Conservation (phyloP, 1,140 invertebrate species). For the Eufriesea mexicana region DNA sequence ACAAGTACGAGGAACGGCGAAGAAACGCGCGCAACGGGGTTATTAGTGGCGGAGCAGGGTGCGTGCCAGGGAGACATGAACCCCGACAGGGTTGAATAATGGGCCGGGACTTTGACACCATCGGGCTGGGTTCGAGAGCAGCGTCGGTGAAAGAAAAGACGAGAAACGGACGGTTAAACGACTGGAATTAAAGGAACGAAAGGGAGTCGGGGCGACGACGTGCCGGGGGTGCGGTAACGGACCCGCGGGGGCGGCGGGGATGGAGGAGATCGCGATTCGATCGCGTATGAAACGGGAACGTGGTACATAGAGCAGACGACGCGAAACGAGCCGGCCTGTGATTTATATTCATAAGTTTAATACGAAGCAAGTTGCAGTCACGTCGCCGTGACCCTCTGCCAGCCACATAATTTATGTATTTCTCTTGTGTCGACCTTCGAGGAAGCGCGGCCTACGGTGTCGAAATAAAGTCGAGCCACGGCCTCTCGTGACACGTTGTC, state of each 20-base stretch:
- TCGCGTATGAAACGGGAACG: slow-evolving; percentile 50
- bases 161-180: not conserved
- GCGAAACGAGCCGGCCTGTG: slow-evolving; percentile 63
- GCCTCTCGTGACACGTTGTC: not conserved
- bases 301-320: slow-evolving; percentile 9
- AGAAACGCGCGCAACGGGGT: not conserved
- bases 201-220: not conserved
- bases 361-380: slow-evolving; percentile 75
- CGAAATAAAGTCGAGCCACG: slow-evolving; percentile 45
- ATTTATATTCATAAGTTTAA: slow-evolving; percentile 80
- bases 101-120: slow-evolving; percentile 68
- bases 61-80: slow-evolving; percentile 71
- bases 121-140: slow-evolving; percentile 32
- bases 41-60: slow-evolving; percentile 40
- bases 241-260: not conserved
- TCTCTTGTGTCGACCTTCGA: slow-evolving; percentile 57
- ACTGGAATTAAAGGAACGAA: slow-evolving; percentile 6
- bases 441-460: slow-evolving; percentile 19
- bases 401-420: slow-evolving; percentile 72
- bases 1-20: slow-evolving; percentile 17
- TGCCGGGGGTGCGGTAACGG: not conserved
- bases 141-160: not conserved
- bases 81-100: slow-evolving; percentile 70
- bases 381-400: slow-evolving; percentile 65
- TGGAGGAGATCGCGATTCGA: slow-evolving; percentile 35